Evolutionary conservation across 2,797 vertebrate species (phyloP), one percentile per base, ranked within the genome.

Genomic region (Malacoraja senta): DNA sequence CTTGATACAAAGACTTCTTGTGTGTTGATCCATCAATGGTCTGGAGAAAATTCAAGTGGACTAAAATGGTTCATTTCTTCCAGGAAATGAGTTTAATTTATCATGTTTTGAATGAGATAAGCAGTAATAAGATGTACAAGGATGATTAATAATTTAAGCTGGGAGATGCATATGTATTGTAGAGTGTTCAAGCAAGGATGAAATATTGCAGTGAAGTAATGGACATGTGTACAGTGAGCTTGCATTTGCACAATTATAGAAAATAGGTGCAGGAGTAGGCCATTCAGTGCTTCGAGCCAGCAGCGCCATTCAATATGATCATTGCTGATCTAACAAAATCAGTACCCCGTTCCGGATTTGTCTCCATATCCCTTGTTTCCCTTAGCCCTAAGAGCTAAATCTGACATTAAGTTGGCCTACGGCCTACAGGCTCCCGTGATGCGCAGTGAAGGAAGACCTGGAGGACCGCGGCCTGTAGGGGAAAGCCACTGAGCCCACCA

Each of bases 81-180:
- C 4, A 6, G 68, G 90, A 74, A 72, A 91, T 53, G 65, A 35
- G 35, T 91, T 72, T 72, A 44, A 26, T 91, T 91, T 91, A 74
- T 74, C 83, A 86, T 86, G 83, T 65, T 53, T 86, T 26, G 58
- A 65, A 63, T 86, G 58, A 65, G 83, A 86, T 86, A 86, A 83
- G 83, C 26, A 86, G 58, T 63, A 63, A 86, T 29, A 32, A 44
- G 35, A 26, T 74, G 90, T 74, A 91, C 35, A 26, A 91, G 44
- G 90, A 21, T 44, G 21, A 15, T 71, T 74, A 91, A 91, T 71
- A 74, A 44, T 91, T 91, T 74, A 74, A 38, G 24, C 65, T 1
- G 38, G 32, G 19, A 35, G 68, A n/a, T 72, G 65, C 68, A 74
- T 72, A 32, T 72, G 68, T 74, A 65, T 65, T 35, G 44, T 91